A percentile compares a stretch with the other conserved stretches of the same genome.
Conservation (phyloP, 2,797 vertebrate genomes). For the Acipenser ruthenus region DNA sequence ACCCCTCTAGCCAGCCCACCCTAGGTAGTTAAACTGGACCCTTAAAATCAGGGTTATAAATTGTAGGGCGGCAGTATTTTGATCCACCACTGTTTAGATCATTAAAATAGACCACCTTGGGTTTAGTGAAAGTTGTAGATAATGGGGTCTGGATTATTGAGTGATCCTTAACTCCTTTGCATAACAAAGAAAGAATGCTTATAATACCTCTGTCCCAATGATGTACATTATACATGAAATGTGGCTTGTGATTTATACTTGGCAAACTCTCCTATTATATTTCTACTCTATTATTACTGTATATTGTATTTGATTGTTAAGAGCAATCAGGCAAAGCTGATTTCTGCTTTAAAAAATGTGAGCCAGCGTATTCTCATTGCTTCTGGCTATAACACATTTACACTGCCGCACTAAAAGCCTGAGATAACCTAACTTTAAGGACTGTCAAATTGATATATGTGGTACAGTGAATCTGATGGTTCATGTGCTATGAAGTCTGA, state of each 20-base stretch:
- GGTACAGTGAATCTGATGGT: conserved; percentile 1
- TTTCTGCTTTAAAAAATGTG: conserved; percentile 37
- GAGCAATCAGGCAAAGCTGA: conserved; percentile 50
- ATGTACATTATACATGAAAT: conserved; percentile 47
- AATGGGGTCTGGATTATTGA: conserved; percentile 38
- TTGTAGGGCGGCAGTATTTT: too few species aligned
- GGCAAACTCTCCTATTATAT: conserved; percentile 37
- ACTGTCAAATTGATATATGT: conserved; percentile 9
- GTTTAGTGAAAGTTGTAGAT: too few species aligned
- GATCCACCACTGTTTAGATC: too few species aligned
- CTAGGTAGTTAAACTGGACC: too few species aligned
- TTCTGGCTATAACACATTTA: conserved; percentile 34
- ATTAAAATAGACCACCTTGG: too few species aligned
- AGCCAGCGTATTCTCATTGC: conserved; percentile 9
- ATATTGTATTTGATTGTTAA: conserved; percentile 30
- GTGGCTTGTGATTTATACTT: conserved; percentile 53
- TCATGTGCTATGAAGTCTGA: conserved; percentile 1
- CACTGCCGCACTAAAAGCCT: conserved; percentile 20
- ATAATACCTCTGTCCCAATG: conserved; percentile 45
- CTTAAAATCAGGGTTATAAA: too few species aligned
- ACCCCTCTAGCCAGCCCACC: too few species aligned
- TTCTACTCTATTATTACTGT: conserved; percentile 16
- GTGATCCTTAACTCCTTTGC: conserved; percentile 21
- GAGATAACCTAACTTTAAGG: conserved; percentile 24
- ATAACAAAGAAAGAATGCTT: conserved; percentile 39